Evolutionary conservation across 2,888 invertebrate genomes (phyloP), one percentile per base, ranked within the genome.

Genomic region (Pollenia griseotomentosa): DNA sequence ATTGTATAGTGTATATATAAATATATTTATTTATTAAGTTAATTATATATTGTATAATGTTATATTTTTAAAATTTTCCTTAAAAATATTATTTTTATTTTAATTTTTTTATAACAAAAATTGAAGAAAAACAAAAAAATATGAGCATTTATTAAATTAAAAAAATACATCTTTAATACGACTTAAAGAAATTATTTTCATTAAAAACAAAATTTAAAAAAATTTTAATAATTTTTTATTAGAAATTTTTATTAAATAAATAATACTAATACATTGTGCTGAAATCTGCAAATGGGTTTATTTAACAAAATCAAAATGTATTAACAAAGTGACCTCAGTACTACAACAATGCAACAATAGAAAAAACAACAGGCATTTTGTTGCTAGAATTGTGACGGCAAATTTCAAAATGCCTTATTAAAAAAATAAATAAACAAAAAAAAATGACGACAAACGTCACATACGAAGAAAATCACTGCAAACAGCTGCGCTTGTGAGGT

Each of bases 1-100:
- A 66, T 77, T 87, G 87, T 87, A 87, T 81, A 84, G 84, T 87
- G 84, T 87, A 86, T 78, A 87, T 87, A 87, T 87, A 81, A 83
- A 86, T 78, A 87, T 87, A 87, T 63, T 81, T 81, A 59, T 63
- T 73, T 86, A 83, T 73, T 86, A 83, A 86, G 86, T 83, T 75
- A 40, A 71, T 57, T n/a, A 66, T 75, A 73, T 68, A 74, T 68
- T 70, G 46, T 77, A 83, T 51, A 71, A 71, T 78, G 66, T 78
- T 81, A 77, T 66, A 61, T 57, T 80, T 73, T 84, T 77, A 40
- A 57, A 75, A 73, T 61, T 68, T 33, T 65, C 61, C 51, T 71
- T 71, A 23, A 55, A 73, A 40, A 65, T 14, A 74, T 59, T 48
- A 51, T 75, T 82, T 23, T 75, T 23, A 46, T 75, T 53, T 75